A percentile compares a stretch with the other conserved stretches of the same genome.
Conservation (phyloP, 2,113 vertebrate species). For the Saguinus imperator region DNA sequence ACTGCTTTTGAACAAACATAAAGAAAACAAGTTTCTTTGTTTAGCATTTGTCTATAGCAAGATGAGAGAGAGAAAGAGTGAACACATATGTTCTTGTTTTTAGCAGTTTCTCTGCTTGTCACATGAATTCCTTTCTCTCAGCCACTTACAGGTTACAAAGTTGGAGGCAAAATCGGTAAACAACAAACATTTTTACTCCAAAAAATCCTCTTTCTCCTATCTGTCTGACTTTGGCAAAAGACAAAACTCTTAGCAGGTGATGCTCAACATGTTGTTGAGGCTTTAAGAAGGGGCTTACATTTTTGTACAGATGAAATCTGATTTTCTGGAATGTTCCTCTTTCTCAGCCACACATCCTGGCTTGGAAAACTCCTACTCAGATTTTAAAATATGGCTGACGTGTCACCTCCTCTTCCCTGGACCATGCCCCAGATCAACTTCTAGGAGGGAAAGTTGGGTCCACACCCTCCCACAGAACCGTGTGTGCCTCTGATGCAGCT, state of each 20-base stretch:
- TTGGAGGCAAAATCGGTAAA: conserved; percentile 40
- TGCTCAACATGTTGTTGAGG: neutral
- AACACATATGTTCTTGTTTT: conserved; percentile 50
- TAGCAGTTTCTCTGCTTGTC: conserved; percentile 27
- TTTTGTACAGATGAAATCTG: neutral
- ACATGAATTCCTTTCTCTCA: conserved; percentile 50
- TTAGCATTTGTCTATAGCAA: conserved; percentile 50
- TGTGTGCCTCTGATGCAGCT: neutral
- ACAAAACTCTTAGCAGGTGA: conserved; percentile 15
- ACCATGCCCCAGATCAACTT: neutral
- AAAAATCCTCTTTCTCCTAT: conserved; percentile 50
- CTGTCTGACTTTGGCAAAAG: conserved; percentile 6
- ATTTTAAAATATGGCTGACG: conserved; percentile 12
- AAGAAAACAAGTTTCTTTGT: conserved; percentile 62
- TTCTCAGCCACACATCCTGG: neutral
- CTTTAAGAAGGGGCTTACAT: neutral
- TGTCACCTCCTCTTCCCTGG: neutral
- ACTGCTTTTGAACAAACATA: conserved; percentile 66
- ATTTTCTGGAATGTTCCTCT: neutral
- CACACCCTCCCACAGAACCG: neutral
- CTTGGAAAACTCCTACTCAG: neutral
- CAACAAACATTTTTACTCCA: conserved; percentile 14
- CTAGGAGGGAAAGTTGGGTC: neutral
- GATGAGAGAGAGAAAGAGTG: neutral
- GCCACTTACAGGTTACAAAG: neutral